Evolutionary conservation across 2,888 invertebrate species (phyloP), one percentile per base, ranked within the genome.

Genomic region (Andrena flavipes): DNA sequence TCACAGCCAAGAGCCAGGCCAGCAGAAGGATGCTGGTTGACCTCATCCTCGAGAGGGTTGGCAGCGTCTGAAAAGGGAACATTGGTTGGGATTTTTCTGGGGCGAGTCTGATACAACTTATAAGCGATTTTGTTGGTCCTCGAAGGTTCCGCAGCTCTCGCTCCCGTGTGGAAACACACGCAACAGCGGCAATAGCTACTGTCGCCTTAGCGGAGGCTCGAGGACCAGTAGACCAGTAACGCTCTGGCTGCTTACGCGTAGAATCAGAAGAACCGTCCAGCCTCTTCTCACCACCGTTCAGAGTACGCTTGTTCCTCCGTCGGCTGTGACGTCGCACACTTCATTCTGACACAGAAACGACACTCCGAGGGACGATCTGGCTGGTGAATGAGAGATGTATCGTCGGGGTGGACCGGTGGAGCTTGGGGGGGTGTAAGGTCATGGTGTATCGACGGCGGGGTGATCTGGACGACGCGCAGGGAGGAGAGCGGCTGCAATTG

Each of bases 21-120:
- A 88, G 64, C 33, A 90, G 62, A 77, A 76, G 71, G 54, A 82
- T n/a, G 69, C 70, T 76, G 60, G 74, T 42, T 54, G 76, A 73
- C 82, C 56, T 73, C 87, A 87, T 87, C 68, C 67, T 87, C 54
- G 64, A 8, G 42, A 2, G 48, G 7, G 20, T 20, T 20, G 8
- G 51, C n/a, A 20, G 4, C 42, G 42, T 42, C 42, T 42, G 42
- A 42, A 42, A 42, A 13, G 42, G 16, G 13, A 42, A 42, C 42
- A 16, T 42, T 5, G 42, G 13, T 16, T 42, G 42, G 42, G 42
- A 42, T 42, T 16, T 42, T 13, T 42, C 42, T 16, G 1, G 13
- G 13, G 16, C 16, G 16, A 42, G 16, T 42, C 42, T 42, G 16
- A 16, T 16, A 42, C 1, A 16, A 4, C 5, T 42, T 42, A 42